phyloP scores from a whole-genome alignment of 2,888 invertebrate species.

The Microdon myrmicae region DNA sequence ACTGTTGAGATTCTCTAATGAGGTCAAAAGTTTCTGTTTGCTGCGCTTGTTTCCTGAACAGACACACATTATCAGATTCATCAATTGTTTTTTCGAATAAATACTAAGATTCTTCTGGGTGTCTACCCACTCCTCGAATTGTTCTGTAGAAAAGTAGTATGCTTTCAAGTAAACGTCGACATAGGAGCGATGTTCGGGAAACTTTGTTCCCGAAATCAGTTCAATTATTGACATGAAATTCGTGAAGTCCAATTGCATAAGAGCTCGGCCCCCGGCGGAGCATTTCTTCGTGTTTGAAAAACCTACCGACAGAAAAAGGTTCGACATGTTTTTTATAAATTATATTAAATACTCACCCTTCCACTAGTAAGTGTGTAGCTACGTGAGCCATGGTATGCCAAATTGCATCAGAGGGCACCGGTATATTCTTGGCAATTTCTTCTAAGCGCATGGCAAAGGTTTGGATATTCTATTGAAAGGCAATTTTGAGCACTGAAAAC shows the following conservation, averaged over 20 bases:
- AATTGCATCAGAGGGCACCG: conserved; percentile 77
- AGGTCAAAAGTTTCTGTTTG: conserved; percentile 78
- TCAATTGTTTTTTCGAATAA: conserved; percentile 88
- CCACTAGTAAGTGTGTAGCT: conserved; percentile 87
- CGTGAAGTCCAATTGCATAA: conserved; percentile 98
- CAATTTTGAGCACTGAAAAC: neutral
- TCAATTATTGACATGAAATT: conserved; percentile 93
- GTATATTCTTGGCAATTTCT: conserved; percentile 76
- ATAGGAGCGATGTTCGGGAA: conserved; percentile 87
- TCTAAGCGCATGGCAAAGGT: conserved; percentile 82
- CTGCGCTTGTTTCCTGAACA: conserved; percentile 90
- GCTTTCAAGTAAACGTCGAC: conserved; percentile 97
- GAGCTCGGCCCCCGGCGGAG: conserved; percentile 92
- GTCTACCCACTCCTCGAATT: conserved; percentile 88
- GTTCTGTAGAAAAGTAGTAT: conserved; percentile 89
- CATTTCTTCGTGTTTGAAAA: conserved; percentile 93
- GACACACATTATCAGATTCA: conserved; percentile 84
- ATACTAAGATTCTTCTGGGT: conserved; percentile 86
- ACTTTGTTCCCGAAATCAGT: conserved; percentile 83
- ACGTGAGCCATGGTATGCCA: conserved; percentile 92
- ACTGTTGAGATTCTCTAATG: conserved; percentile 72
- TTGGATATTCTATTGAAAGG: conserved; percentile 68
- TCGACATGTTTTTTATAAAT: neutral
- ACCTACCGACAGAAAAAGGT: conserved; percentile 65
- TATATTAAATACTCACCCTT: conserved; percentile 73